phyloP scores from a whole-genome alignment of 2,797 vertebrate species.

The Benthosema pterotum region DNA sequence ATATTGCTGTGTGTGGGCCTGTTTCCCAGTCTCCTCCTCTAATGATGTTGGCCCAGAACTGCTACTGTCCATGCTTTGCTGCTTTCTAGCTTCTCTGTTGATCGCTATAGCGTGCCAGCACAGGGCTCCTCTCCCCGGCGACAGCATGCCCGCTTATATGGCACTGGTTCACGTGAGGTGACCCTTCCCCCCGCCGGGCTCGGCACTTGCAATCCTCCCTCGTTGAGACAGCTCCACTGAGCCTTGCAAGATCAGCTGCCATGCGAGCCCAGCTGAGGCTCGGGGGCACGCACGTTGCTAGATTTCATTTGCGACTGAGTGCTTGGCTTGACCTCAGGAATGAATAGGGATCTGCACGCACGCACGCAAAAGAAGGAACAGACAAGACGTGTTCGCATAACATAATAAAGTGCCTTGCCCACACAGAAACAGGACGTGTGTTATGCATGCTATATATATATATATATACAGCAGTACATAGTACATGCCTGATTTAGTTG shows the following conservation, averaged over 20 bases:
- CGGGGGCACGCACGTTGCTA: slow-evolving; percentile 76
- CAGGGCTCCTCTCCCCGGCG: slow-evolving; percentile 46
- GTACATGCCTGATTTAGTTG: too few species aligned
- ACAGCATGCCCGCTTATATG: slow-evolving; percentile 49
- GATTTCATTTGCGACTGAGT: slow-evolving; percentile 78
- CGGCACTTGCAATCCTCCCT: slow-evolving; percentile 68
- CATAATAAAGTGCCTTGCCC: not conserved
- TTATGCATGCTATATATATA: too few species aligned
- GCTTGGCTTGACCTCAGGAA: slow-evolving; percentile 79
- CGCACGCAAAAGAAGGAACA: slow-evolving; percentile 44
- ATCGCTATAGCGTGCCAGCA: slow-evolving; percentile 50
- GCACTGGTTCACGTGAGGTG: slow-evolving; percentile 75
- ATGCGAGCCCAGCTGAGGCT: slow-evolving; percentile 77
- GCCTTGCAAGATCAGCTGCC: slow-evolving; percentile 83
- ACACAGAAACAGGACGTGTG: not conserved
- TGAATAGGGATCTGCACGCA: slow-evolving; percentile 59
- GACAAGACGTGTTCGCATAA: not conserved
- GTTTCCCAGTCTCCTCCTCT: slow-evolving; percentile 14
- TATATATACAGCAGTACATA: too few species aligned
- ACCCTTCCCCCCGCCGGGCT: slow-evolving; percentile 64
- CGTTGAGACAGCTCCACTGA: slow-evolving; percentile 82
- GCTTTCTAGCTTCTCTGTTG: slow-evolving; percentile 74
- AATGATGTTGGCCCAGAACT: slow-evolving; percentile 35
- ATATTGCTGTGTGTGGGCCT: not conserved
- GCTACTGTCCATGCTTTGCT: slow-evolving; percentile 57